Evolutionary conservation across 2,797 vertebrate genomes (phyloP), one percentile per base, ranked within the genome.

Genomic region (Nyctibius grandis): DNA sequence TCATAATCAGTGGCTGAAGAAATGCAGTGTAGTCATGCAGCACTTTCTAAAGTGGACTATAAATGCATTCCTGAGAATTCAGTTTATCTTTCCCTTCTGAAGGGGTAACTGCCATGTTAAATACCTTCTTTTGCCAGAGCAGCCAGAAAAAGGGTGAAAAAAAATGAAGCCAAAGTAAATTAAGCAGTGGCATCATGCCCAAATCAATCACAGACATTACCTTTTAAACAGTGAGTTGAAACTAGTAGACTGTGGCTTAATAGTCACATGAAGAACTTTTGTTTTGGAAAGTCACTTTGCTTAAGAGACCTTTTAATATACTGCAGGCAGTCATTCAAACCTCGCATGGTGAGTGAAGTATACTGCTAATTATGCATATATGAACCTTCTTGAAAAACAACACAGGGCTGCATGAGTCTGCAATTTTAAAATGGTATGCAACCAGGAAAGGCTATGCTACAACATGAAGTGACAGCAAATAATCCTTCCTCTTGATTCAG

Each of bases 151-250:
- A 93, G 7, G 50, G 59, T 45, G 38, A 83, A 82, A 91, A 96
- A 91, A 95, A 91, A 75, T 68, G 70, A 96, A 88, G 76, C 68
- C 48, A 75, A 96, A 97, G 86, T 95, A 98, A 98, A 97, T 95
- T 87, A 97, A 94, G 85, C 88, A 83, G 75, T 97, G 93, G 92
- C 89, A 95, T 88, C 40, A 4, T 94, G 95, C 90, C 96, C 75
- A 95, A 95, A 97, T 96, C 96, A 97, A 88, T 97, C 95, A 92
- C 38, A 94, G 93, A 96, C 64, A 81, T 95, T 91, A 96, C 53
- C 88, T 93, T 97, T 97, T 81, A 94, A 95, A 97, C 33, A 94
- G 78, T n/a, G 84, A 96, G 95, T 74, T 94, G 84, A 90, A 97
- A 88, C 74, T 93, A 91, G 83, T 84, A 91, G 95, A 85, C 63